Evolutionary conservation across 2,113 vertebrate genomes (phyloP), one percentile per base, ranked within the genome.

Genomic region (Chionis minor): DNA sequence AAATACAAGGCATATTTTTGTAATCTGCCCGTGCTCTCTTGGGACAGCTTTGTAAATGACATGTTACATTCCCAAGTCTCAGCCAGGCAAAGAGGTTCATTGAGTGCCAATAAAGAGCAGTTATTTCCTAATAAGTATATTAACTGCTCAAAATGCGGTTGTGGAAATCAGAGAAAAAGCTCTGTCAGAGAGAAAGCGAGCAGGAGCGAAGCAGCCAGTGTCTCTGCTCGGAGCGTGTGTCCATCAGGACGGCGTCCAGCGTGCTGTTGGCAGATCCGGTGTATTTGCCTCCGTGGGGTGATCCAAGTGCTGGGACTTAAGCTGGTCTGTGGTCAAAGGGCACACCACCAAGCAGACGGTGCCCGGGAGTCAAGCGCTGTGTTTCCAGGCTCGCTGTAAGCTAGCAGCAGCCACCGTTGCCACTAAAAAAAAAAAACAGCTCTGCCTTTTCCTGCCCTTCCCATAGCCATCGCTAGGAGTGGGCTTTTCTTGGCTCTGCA

Each of bases 71-170:
- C 80, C 93, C 63, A 9, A 90, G 74, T 84, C 88, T 88, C 84
- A 84, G 86, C 82, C 80, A 90, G 81, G 80, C 73, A 88, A 72
- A 92, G 69, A 92, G 82, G 66, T 85, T 95, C 75, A 56, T 94
- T 93, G 88, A 81, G 74, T 78, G 88, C 85, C 94, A 87, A 80
- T 95, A 82, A 95, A 96, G 87, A 92, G 35, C 66, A 94, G 87
- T 96, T 89, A 90, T 92, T 97, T 97, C 96, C 95, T 97, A 97
- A 96, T 97, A 97, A 95, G 90, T 92, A 90, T 95, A 95, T 90
- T 92, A 96, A 92, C 87, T 85, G 55, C 85, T 89, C 44, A 40
- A 85, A 96, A 81, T 0, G 3, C 2, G 1, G 52, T 65, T 84
- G 63, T 77, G 85, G 93, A 94, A 75, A 80, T 69, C 62, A 56